phyloP scores from a whole-genome alignment of 2,113 vertebrate species.

The Archocentrus centrarchus region DNA sequence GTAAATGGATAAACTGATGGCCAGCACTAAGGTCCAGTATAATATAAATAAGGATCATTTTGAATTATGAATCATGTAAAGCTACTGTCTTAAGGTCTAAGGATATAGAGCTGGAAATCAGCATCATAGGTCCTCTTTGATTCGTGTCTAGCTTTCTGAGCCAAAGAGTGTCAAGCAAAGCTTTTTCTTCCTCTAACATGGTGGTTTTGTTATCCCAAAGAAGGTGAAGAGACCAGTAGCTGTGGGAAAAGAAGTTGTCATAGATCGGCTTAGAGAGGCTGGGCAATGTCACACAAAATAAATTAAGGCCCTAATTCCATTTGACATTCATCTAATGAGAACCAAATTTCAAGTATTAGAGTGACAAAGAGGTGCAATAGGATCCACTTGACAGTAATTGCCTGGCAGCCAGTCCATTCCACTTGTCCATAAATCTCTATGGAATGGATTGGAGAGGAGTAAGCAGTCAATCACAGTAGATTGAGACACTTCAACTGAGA shows the following conservation, averaged over 20 bases:
- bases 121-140: not conserved
- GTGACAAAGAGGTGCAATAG: constrained; percentile 68
- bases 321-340: constrained; percentile 78
- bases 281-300: constrained; percentile 37
- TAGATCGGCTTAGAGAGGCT: constrained; percentile 3
- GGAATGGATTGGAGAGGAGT: constrained; percentile 56
- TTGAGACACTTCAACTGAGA: constrained; percentile 50
- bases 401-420: constrained; percentile 54
- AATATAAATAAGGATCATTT: not conserved
- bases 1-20: not conserved
- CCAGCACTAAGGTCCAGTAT: not conserved
- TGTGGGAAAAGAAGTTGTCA: constrained; percentile 15
- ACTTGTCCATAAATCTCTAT: constrained; percentile 51
- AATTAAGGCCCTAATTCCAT: constrained; percentile 74
- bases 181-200: not conserved
- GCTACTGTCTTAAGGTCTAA: not conserved
- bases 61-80: not conserved
- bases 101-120: not conserved
- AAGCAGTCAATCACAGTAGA: constrained; percentile 58
- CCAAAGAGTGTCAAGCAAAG: not conserved
- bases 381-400: constrained; percentile 77
- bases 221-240: constrained; percentile 32
- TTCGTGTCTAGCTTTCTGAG: not conserved
- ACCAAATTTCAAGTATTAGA: constrained; percentile 72
- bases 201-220: constrained; percentile 11